Percentiles rank a stretch among this genome's conserved stretches.
These are phyloP conservation scores for Amblyornis subalaris DNA, from an alignment of 2,113 vertebrate genomes.

Conservation along the genomic window DNA sequence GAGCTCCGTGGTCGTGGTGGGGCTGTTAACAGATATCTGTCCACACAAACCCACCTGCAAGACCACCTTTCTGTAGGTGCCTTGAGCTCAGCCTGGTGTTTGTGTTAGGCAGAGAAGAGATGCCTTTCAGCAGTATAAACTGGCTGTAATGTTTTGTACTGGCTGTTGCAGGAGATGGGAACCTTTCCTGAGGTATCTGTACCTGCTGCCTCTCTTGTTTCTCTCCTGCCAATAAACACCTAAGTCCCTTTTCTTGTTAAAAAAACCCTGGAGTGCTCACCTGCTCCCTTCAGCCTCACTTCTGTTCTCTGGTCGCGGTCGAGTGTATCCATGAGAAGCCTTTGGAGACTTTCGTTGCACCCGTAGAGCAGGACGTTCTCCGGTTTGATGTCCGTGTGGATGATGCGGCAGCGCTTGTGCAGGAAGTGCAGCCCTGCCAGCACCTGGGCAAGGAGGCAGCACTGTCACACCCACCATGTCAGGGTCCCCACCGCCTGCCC, in stretches of 20 bases:
- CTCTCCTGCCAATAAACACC: neutral
- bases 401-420: constrained; percentile 80
- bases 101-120: neutral
- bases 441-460: constrained; percentile 61
- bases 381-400: constrained; percentile 85
- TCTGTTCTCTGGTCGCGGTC: neutral
- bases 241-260: neutral
- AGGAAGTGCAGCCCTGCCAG: constrained; percentile 83
- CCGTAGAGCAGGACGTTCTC: constrained; percentile 80
- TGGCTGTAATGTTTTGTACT: neutral
- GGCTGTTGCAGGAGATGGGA: neutral
- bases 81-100: neutral
- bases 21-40: neutral
- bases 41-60: neutral
- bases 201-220: neutral
- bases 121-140: neutral
- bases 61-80: neutral
- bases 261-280: neutral
- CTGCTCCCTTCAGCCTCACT: neutral
- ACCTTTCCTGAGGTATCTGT: neutral
- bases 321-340: constrained; percentile 16
- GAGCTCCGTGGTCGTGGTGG: accelerated
- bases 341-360: constrained; percentile 47
- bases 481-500: neutral
- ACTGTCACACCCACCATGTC: accelerated